A percentile compares a stretch with the other conserved stretches of the same genome.
These are phyloP conservation scores for Anguilla pacifica DNA, from an alignment of 2,797 vertebrate species.

Conservation along the genomic window DNA sequence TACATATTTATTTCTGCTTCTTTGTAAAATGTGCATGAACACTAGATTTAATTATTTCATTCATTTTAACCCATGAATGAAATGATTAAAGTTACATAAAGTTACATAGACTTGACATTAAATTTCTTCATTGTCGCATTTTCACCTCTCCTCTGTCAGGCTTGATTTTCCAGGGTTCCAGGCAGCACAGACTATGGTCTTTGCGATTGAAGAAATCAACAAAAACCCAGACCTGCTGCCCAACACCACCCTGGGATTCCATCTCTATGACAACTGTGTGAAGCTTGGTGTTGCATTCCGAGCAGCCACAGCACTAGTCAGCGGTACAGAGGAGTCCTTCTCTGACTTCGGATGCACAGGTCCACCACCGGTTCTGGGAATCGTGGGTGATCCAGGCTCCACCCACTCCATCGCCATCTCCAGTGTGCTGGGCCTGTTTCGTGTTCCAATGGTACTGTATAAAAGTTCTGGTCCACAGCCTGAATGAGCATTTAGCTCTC, in stretches of 20 bases:
- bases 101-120: neutral
- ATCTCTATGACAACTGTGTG: slow-evolving; percentile 71
- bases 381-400: slow-evolving; percentile 56
- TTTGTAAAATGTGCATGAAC: neutral
- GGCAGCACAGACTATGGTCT: slow-evolving; percentile 64
- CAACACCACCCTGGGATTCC: slow-evolving; percentile 71
- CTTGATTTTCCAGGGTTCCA: slow-evolving; percentile 59
- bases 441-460: slow-evolving; percentile 54
- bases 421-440: slow-evolving; percentile 55
- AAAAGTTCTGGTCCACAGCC: neutral
- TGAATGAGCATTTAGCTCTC: neutral
- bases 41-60: neutral
- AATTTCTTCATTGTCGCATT: neutral
- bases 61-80: neutral
- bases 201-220: slow-evolving; percentile 71
- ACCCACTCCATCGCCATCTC: slow-evolving; percentile 58
- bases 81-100: neutral
- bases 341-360: slow-evolving; percentile 38
- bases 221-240: slow-evolving; percentile 62
- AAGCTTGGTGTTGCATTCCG: slow-evolving; percentile 65
- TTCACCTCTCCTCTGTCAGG: slow-evolving; percentile 46
- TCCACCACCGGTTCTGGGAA: slow-evolving; percentile 50
- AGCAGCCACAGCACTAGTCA: slow-evolving; percentile 60
- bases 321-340: slow-evolving; percentile 40
- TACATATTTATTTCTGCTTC: neutral